Evolutionary conservation across 2,113 vertebrate species (phyloP), one percentile per base, ranked within the genome.

Genomic region (Strix aluco): DNA sequence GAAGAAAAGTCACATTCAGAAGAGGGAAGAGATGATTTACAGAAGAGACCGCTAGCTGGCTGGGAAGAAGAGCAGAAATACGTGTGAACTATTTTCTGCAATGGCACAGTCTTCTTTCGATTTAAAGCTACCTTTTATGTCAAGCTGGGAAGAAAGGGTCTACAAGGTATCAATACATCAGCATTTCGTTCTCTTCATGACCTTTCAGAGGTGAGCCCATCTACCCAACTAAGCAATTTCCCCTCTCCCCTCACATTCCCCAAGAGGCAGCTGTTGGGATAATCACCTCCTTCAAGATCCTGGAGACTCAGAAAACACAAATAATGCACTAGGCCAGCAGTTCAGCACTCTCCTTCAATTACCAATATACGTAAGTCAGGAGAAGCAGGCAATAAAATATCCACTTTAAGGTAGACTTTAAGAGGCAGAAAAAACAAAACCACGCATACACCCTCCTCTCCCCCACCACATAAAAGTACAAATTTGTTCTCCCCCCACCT

Each of bases 301-400:
- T 3, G 1, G 83, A 94, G 94, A 82, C 79, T 80, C 84, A 86
- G 84, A 94, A 90, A 96, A 91, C 74, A 97, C 94, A 95, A 95
- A 94, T 96, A 96, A 96, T 88, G 89, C 59, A 94, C 91, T 47
- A 80, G 92, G 87, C 87, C 95, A 96, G 94, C 91, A 96, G 95
- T 94, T 97, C 89, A 96, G 87, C 95, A 95, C 91, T 97, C 92
- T 95, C 67, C 89, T 97, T 94, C 96, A 96, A 96, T 97, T 97
- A 97, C 94, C 94, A 93, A 85, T 70, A 92, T 27, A 97, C 26
- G 23, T 85, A 96, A 92, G 89, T 96, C 86, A 96, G 62, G 34
- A 93, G 89, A 96, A 96, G 71, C 89, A 66, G 67, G 78, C 91
- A 96, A 96, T 95, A 97, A 96, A 97, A 92, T 92, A 97, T 23